A percentile compares a stretch with the other conserved stretches of the same genome.
phyloP scores from a whole-genome alignment of 1,140 invertebrate genomes.

The Drosophila nebulosa region DNA sequence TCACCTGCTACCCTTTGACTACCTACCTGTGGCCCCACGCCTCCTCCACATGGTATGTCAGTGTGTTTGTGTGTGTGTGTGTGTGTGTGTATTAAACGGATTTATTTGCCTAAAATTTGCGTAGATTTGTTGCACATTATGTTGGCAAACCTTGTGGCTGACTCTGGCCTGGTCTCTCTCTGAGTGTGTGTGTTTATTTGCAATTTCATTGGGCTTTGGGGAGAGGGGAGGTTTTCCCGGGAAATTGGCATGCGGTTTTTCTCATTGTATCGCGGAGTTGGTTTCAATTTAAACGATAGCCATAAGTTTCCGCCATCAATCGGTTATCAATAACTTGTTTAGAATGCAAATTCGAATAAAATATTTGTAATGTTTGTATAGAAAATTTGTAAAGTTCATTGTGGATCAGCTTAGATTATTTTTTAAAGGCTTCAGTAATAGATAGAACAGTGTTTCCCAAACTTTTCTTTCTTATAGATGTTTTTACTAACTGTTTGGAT shows the following conservation, averaged over 20 bases:
- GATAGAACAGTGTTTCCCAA: too few species aligned
- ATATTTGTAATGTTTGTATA: not conserved
- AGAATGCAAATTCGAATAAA: not conserved
- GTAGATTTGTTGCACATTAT: conserved; percentile 69
- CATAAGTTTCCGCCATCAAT: not conserved
- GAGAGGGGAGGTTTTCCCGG: conserved; percentile 30
- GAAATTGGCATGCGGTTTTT: not conserved
- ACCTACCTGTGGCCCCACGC: not conserved
- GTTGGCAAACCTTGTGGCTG: conserved; percentile 42
- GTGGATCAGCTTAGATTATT: too few species aligned
- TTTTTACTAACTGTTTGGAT: too few species aligned
- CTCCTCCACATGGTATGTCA: conserved; percentile 11
- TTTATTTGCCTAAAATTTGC: conserved; percentile 69
- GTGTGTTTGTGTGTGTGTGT: conserved; percentile 12
- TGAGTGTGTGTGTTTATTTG: conserved; percentile 28
- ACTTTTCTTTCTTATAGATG: too few species aligned
- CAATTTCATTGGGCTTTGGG: conserved; percentile 35
- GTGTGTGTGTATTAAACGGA: conserved; percentile 47
- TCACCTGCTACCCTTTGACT: conserved; percentile 18
- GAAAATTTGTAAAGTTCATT: not conserved
- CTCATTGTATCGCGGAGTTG: not conserved
- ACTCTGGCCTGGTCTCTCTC: too few species aligned
- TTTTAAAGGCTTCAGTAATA: too few species aligned
- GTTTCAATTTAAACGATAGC: not conserved
- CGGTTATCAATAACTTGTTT: not conserved